Evolutionary conservation across 2,113 vertebrate species (phyloP), one percentile per base, ranked within the genome.

Genomic region (Channa argus): DNA sequence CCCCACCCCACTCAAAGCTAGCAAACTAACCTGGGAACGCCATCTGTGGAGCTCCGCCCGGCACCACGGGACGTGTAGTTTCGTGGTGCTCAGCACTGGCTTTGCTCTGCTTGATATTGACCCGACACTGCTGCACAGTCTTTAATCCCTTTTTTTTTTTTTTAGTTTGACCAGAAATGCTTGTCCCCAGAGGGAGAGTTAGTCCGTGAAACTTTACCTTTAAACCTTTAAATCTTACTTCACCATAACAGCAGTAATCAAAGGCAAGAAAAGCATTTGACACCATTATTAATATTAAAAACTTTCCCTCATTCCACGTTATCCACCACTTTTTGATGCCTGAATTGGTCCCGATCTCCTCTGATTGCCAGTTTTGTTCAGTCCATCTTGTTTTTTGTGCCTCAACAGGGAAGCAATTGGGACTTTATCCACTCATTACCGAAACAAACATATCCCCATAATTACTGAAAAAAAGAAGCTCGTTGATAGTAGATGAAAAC

Each of bases 31-130:
- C 83, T 76, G 82, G 65, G 85, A 80, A 69, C 72, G 66, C 87
- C 88, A 89, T 91, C 88, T 90, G 90, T 78, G 86, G 71, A 67
- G 69, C 63, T 78, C 67, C 24, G 62, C 86, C 58, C 53, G 51
- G 66, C 88, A 71, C 77, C 84, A 9, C 82, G 87, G 86, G 89
- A 86, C 49, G 24, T 36, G 76, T 63, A 72, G 79, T 88, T 85
- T 80, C 13, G 6, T 34, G 15, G 41, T 56, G 79, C 79, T 78
- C 87, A 82, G 87, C 82, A 74, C 74, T 81, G 65, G 67, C 77
- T 64, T 56, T n/a, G 33, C 73, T 14, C 66, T 36, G 54, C 54
- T 64, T 36, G 36, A 8, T 46, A 49, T 41, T 83, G 82, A 90
- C 72, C 78, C 45, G 6, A 12, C 3, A 14, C 5, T 38, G 41